Evolutionary conservation across 2,113 vertebrate species (phyloP).

Genomic region (Rissa tridactyla): DNA sequence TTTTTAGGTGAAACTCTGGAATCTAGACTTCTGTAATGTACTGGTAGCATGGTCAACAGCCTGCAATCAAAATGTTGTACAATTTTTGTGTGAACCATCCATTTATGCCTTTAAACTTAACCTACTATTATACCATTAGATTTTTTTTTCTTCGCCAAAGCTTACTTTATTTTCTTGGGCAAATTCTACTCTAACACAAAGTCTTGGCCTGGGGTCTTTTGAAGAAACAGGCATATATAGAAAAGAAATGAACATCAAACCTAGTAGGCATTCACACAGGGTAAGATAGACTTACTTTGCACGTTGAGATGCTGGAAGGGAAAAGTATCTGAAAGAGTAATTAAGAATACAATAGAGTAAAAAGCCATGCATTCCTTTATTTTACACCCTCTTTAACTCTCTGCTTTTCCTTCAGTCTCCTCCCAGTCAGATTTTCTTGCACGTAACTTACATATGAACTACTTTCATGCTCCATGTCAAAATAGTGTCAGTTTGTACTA

Average conservation of each 20-base stretch:
- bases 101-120: background rate
- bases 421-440: background rate
- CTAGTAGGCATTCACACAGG: background rate
- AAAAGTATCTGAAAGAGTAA: background rate
- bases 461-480: background rate
- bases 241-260: background rate
- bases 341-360: background rate
- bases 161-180: background rate
- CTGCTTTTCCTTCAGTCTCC: background rate
- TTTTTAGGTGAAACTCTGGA: conserved; percentile 29
- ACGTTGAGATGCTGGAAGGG: background rate
- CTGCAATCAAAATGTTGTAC: conserved; percentile 7
- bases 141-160: background rate
- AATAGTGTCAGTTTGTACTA: background rate
- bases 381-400: background rate
- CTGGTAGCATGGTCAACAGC: conserved; percentile 10
- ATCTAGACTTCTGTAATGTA: conserved; percentile 4
- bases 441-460: background rate
- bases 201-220: background rate
- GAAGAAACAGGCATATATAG: background rate
- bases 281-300: background rate
- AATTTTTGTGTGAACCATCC: background rate
- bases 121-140: background rate
- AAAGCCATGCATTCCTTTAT: background rate
- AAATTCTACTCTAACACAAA: conserved; percentile 1